These are phyloP conservation scores for Mesembrinibis cayennensis DNA, from an alignment of 2,113 vertebrate genomes.

Conservation along the genomic window DNA sequence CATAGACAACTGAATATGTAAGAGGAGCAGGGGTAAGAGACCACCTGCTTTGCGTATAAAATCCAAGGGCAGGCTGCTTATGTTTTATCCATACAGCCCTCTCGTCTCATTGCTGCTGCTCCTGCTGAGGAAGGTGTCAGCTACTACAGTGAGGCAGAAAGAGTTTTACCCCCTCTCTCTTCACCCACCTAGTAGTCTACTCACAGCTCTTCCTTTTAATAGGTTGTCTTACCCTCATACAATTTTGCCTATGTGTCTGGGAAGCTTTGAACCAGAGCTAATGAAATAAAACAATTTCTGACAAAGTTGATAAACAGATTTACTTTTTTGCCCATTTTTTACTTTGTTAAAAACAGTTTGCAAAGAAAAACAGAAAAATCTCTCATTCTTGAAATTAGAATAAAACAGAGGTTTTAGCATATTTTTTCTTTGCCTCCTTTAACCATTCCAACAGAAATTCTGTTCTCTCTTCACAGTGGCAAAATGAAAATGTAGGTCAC, in stretches of 20 bases:
- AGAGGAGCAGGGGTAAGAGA: neutral
- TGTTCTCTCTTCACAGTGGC: neutral
- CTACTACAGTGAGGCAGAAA: neutral
- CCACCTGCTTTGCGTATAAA: neutral
- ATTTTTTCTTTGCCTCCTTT: neutral
- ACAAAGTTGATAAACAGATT: neutral
- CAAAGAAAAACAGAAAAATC: neutral
- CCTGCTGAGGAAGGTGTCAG: neutral
- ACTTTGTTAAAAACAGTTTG: neutral
- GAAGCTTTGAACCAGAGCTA: neutral
- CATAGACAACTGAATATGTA: neutral
- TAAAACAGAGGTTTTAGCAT: neutral
- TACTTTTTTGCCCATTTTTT: neutral
- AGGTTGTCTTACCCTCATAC: neutral
- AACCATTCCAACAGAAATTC: neutral
- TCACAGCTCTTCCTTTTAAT: neutral
- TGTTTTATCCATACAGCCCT: neutral
- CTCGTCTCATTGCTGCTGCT: neutral
- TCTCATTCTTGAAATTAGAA: neutral
- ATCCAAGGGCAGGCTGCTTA: neutral
- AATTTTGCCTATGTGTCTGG: neutral
- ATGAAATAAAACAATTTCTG: neutral
- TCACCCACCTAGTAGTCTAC: neutral
- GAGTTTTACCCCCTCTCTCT: neutral
- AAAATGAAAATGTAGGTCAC: constrained; percentile 14